A percentile compares a stretch with the other conserved stretches of the same genome.
Evolutionary conservation across 1,140 invertebrate genomes (phyloP).

Genomic region (Lasioglossum albipes): DNA sequence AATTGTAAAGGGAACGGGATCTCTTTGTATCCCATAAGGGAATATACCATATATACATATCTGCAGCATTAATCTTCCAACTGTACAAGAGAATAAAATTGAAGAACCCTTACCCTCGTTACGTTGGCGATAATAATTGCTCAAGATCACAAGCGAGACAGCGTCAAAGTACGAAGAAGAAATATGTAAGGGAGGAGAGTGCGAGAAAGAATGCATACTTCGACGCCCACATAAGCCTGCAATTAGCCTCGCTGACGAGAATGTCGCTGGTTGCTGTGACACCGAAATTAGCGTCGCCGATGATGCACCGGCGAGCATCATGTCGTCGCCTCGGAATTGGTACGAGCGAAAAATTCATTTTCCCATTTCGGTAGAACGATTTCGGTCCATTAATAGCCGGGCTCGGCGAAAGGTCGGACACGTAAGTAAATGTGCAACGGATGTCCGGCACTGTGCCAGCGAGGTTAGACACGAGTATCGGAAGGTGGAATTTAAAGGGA

Average conservation of each 20-base stretch:
- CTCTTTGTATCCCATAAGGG: too few relatives aligned
- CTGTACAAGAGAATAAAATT: too few relatives aligned
- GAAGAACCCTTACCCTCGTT: too few relatives aligned
- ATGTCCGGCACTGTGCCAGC: conserved; percentile 27
- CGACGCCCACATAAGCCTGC: neutral
- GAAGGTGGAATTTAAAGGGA: conserved; percentile 1
- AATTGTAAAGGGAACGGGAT: too few relatives aligned
- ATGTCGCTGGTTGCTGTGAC: neutral
- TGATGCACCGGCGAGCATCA: neutral
- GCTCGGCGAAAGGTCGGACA: conserved; percentile 28
- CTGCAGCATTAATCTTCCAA: too few relatives aligned
- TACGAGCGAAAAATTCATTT: conserved; percentile 3
- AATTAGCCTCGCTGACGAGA: neutral
- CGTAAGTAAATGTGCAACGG: conserved; percentile 30
- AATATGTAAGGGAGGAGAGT: neutral
- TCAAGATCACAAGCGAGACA: neutral
- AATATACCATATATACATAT: too few relatives aligned
- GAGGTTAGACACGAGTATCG: neutral
- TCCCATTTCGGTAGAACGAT: conserved; percentile 43
- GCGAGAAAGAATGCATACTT: neutral
- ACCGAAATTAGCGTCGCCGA: neutral
- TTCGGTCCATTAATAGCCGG: conserved; percentile 41
- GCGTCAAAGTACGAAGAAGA: neutral
- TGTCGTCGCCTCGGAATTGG: conserved; percentile 12
- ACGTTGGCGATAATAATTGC: too few relatives aligned